A percentile compares a stretch with the other conserved stretches of the same genome.
phyloP scores from a whole-genome alignment of 2,888 invertebrate species.

The Toxonevra muliebris region DNA sequence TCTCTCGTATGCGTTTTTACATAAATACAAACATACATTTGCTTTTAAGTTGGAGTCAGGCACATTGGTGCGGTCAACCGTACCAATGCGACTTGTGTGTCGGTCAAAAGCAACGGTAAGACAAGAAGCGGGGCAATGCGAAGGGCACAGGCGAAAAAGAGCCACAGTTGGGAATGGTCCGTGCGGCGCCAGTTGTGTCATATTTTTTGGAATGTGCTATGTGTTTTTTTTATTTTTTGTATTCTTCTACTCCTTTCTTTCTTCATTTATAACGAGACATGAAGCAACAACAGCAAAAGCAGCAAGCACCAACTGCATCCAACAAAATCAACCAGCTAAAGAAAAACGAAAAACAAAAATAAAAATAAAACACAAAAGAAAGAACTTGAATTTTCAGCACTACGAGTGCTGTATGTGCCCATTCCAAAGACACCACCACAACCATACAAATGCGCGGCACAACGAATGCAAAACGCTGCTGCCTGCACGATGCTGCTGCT shows the following conservation, averaged over 20 bases:
- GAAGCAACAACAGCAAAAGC: too few species aligned
- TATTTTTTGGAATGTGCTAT: slow-evolving; percentile 43
- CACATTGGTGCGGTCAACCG: slow-evolving; percentile 20
- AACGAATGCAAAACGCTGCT: too few species aligned
- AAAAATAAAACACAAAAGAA: neutral
- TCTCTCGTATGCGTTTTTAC: slow-evolving; percentile 24
- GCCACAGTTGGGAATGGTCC: slow-evolving; percentile 44
- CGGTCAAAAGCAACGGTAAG: slow-evolving; percentile 6
- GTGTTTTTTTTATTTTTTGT: slow-evolving; percentile 12
- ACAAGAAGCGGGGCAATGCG: slow-evolving; percentile 24
- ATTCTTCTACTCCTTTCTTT: neutral
- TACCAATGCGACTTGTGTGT: slow-evolving; percentile 19
- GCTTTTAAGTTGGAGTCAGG: slow-evolving; percentile 22
- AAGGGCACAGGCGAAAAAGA: slow-evolving; percentile 20
- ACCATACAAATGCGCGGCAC: too few species aligned
- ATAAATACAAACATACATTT: slow-evolving; percentile 7
- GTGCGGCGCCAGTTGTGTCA: slow-evolving; percentile 48
- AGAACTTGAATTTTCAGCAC: too few species aligned
- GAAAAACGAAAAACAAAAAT: neutral
- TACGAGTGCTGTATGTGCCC: too few species aligned
- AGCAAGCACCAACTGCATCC: neutral
- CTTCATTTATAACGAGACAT: slow-evolving; percentile 24
- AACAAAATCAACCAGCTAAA: neutral
- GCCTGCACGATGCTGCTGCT: too few species aligned
- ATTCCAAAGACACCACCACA: too few species aligned